Conservation (phyloP, 2,113 vertebrate genomes). For the Panthera tigris region DNA sequence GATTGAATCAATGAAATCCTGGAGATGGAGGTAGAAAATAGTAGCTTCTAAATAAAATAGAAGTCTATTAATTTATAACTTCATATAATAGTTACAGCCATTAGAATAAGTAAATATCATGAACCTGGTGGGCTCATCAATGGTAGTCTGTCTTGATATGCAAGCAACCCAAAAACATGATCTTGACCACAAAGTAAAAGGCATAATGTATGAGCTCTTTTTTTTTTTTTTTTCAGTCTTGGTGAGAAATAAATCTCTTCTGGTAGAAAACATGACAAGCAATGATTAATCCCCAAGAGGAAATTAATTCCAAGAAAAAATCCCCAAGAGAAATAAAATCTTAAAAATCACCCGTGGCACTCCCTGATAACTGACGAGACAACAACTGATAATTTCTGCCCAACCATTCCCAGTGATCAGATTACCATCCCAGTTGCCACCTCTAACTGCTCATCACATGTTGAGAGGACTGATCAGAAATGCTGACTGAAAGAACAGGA, state of each 20-base stretch:
- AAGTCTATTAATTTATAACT: neutral
- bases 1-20: neutral
- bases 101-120: neutral
- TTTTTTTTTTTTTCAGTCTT: slow-evolving; percentile 20
- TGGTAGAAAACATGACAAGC: slow-evolving; percentile 43
- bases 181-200: neutral
- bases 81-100: neutral
- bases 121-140: neutral
- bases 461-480: slow-evolving; percentile 33
- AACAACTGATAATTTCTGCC: slow-evolving; percentile 25
- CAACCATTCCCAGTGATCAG: neutral
- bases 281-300: slow-evolving; percentile 40
- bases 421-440: neutral
- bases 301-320: slow-evolving; percentile 52
- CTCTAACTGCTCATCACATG: neutral
- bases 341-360: neutral
- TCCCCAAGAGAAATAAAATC: slow-evolving; percentile 28
- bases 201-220: neutral
- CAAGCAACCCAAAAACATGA: neutral
- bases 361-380: slow-evolving; percentile 33
- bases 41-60: neutral
- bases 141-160: slow-evolving; percentile 13
- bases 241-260: slow-evolving; percentile 41
- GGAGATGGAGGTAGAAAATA: neutral
- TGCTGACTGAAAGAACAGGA: neutral